Evolutionary conservation across 2,888 invertebrate genomes (phyloP).

Genomic region (Eristalinus aeneus): DNA sequence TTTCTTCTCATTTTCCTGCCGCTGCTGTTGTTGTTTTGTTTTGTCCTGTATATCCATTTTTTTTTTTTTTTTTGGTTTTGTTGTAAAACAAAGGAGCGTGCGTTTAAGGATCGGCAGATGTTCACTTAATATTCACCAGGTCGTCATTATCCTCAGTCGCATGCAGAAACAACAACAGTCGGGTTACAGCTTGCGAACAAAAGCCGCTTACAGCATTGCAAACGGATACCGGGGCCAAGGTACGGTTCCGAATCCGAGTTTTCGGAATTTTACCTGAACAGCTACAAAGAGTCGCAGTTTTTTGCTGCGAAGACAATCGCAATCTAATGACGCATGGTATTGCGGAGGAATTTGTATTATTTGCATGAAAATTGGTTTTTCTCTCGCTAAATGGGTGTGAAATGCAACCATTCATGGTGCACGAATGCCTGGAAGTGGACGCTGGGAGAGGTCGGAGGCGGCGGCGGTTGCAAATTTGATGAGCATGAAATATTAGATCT

Average conservation of each 20-base stretch:
- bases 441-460: not conserved
- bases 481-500: not conserved
- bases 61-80: conserved; percentile 2
- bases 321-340: conserved; percentile 37
- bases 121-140: conserved; percentile 50
- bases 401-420: conserved; percentile 25
- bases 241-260: not conserved
- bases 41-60: not conserved
- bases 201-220: conserved; percentile 60
- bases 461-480: not conserved
- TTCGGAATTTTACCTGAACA: conserved; percentile 20
- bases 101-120: conserved; percentile 58
- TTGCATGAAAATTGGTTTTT: not conserved
- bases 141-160: conserved; percentile 49
- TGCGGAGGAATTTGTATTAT: conserved; percentile 23
- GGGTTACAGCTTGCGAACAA: conserved; percentile 55
- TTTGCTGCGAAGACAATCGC: conserved; percentile 37
- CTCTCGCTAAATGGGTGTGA: conserved; percentile 34
- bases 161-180: conserved; percentile 23
- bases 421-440: not conserved
- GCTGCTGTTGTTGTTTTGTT: conserved; percentile 18
- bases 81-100: conserved; percentile 56
- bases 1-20: not conserved
- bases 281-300: not conserved
- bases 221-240: conserved; percentile 12